A percentile compares a stretch with the other conserved stretches of the same genome.
Conservation (phyloP, 2,797 vertebrate genomes). For the Diplodus puntazzo region DNA sequence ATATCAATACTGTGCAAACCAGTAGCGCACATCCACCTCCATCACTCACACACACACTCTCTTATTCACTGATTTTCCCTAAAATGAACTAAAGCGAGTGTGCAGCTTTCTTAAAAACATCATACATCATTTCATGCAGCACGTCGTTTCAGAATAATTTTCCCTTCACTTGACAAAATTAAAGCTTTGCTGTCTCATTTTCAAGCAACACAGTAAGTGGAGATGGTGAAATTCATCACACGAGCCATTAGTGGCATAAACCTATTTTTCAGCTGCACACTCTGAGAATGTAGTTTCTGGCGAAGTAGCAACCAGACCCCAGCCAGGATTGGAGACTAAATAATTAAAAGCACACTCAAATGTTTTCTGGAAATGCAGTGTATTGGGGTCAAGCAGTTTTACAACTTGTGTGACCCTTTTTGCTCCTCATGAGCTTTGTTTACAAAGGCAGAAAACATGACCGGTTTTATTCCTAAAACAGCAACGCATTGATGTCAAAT, state of each 20-base stretch:
- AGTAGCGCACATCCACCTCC: neutral
- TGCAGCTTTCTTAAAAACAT: constrained; percentile 29
- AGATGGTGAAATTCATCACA: constrained; percentile 51
- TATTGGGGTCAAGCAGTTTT: constrained; percentile 38
- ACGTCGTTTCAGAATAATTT: constrained; percentile 40
- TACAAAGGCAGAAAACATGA: neutral
- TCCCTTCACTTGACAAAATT: constrained; percentile 53
- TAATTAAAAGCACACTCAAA: constrained; percentile 50
- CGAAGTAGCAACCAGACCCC: constrained; percentile 36
- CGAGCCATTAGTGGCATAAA: constrained; percentile 47
- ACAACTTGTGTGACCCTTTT: constrained; percentile 21
- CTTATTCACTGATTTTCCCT: constrained; percentile 2
- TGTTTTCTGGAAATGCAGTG: constrained; percentile 15
- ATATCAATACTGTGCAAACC: constrained; percentile 10
- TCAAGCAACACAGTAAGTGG: constrained; percentile 29
- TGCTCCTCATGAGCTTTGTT: neutral
- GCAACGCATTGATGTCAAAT: neutral
- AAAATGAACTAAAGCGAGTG: constrained; percentile 20
- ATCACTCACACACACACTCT: constrained; percentile 10
- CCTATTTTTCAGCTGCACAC: constrained; percentile 42
- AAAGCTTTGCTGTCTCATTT: constrained; percentile 54
- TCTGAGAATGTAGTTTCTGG: constrained; percentile 36
- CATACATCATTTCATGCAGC: constrained; percentile 36
- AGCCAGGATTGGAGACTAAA: constrained; percentile 44
- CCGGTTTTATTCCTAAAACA: neutral